Evolutionary conservation across 2,888 invertebrate species (phyloP).

Genomic region (Ophraella communa): DNA sequence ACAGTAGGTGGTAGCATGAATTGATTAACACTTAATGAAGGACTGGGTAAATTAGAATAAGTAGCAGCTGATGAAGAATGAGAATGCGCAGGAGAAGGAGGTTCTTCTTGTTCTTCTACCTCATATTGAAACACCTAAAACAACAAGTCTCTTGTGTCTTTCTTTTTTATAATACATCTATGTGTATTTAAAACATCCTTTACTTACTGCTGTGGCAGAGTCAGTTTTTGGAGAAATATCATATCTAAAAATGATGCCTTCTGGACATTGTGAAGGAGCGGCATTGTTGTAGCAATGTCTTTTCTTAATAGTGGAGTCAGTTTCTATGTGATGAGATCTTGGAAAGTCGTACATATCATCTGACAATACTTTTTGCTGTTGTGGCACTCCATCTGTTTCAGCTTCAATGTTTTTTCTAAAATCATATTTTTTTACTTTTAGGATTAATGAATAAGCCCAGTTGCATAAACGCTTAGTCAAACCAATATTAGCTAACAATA

Average conservation of each 20-base stretch:
- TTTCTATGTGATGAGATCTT: conserved; percentile 67
- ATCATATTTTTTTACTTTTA: too few species aligned
- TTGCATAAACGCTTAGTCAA: too few species aligned
- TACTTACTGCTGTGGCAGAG: conserved; percentile 48
- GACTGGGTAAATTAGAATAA: conserved; percentile 68
- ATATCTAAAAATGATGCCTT: conserved; percentile 66
- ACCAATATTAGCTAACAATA: too few species aligned
- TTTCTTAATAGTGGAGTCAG: conserved; percentile 50
- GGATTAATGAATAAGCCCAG: too few species aligned
- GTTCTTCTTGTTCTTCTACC: conserved; percentile 54
- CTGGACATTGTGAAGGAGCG: conserved; percentile 61
- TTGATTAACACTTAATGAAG: conserved; percentile 49
- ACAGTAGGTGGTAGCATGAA: conserved; percentile 69
- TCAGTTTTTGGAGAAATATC: conserved; percentile 61
- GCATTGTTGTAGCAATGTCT: conserved; percentile 70
- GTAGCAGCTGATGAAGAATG: conserved; percentile 63
- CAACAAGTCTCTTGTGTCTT: too few species aligned
- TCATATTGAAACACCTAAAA: conserved; percentile 55
- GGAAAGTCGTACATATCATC: conserved; percentile 77
- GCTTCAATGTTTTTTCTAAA: conserved; percentile 24
- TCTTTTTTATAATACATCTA: conserved; percentile 2
- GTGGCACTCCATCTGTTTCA: conserved; percentile 6
- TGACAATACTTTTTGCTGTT: conserved; percentile 42
- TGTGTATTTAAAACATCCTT: not conserved
- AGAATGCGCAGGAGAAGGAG: conserved; percentile 61